Base-by-base conservation (phyloP, 2,797 vertebrate species). In the Capromys pilorides region DNA sequence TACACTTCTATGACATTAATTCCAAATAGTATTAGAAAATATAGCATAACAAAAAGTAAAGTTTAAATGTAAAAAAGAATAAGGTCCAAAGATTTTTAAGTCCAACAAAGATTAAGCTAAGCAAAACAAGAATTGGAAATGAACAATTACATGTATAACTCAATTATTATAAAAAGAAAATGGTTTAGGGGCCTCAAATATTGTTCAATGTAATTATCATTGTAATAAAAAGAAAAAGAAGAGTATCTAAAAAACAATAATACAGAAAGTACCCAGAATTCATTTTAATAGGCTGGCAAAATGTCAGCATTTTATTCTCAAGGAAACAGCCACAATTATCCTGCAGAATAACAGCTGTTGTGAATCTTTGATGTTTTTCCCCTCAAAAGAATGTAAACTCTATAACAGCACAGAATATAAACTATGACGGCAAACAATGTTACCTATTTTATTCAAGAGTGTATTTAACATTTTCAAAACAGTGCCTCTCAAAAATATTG, bases 241-340 rank as follows among this genome's bases (percentile, higher is more conserved):
- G 57, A 64, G 54, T 28, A 66, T 59, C 41, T 93, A 86, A 66
- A 16, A 77, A 88, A 28, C 1, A 87, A 73, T 2, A 66, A 69
- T 45, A 90, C 1, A 81, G 36, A 88, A 88, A 84, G 21, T 87
- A 61, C 51, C 19, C 24, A 88, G 92, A 89, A 95, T 12, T 12
- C 6, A 93, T 86, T 91, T 94, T 83, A 94, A 51, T 59, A 94
- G 31, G 10, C 59, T 94, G 61, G 36, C 41, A 88, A 97, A 95
- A 90, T 18, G 83, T 1, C 6, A 92, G 62, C 22, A 88, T 92
- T 78, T 93, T 88, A 85, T n/a, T 82, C 51, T 66, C 57, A 91
- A 88, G 21, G 54, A 94, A 94, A 67, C 78, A 59, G 62, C 19
- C 14, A 57, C 22, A 94, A 77, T 79, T 88, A 93, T 75, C 22